Percentiles rank a stretch among this genome's conserved stretches.
Conservation (phyloP, 1,140 invertebrate species). For the Oncopodura yosiiana region DNA sequence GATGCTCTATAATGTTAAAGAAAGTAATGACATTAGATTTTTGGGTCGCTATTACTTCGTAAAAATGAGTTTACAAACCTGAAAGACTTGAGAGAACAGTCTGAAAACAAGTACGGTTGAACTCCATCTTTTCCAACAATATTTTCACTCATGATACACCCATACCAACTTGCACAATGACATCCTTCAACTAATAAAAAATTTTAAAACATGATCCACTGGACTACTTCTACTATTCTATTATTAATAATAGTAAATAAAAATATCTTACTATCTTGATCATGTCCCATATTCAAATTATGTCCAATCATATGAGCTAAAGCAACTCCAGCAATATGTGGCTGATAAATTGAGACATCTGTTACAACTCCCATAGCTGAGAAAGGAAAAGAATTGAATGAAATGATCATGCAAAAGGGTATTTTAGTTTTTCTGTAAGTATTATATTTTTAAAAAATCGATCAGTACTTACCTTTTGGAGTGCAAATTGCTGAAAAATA, state of each 20-base stretch:
- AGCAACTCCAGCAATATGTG: constrained; percentile 81
- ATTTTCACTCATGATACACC: constrained; percentile 82
- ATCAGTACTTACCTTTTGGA: too few species aligned
- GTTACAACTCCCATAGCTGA: constrained; percentile 9
- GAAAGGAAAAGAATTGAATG: neutral
- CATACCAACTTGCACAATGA: constrained; percentile 84
- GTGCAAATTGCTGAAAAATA: too few species aligned
- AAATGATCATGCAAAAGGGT: too few species aligned
- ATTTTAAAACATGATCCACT: constrained; percentile 20
- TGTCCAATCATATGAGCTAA: constrained; percentile 96
- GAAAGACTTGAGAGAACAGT: constrained; percentile 27
- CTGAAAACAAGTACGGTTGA: constrained; percentile 58
- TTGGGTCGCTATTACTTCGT: too few species aligned
- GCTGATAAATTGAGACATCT: constrained; percentile 81
- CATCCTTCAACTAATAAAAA: constrained; percentile 54
- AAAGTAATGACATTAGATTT: neutral
- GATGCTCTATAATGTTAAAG: constrained; percentile 18
- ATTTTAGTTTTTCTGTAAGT: too few species aligned
- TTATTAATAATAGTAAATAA: constrained; percentile 5
- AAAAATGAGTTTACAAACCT: too few species aligned
- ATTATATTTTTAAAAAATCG: too few species aligned
- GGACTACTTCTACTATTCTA: neutral
- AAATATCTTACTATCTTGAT: constrained; percentile 61
- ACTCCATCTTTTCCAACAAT: constrained; percentile 82
- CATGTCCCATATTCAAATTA: constrained; percentile 89